phyloP scores from a whole-genome alignment of 1,140 invertebrate species.

The Apis dorsata region DNA sequence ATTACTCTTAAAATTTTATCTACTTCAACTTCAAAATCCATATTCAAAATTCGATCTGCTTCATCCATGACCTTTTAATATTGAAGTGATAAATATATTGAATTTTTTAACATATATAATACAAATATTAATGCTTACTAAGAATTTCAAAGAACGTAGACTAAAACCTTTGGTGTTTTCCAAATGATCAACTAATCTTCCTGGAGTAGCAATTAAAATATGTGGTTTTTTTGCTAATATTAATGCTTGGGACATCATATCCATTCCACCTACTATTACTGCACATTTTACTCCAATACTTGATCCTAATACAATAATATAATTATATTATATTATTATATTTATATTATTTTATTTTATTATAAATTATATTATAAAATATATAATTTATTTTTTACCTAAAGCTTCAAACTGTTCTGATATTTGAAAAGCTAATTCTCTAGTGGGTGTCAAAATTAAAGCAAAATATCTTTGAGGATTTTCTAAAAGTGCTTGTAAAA shows the following conservation, averaged over 20 bases:
- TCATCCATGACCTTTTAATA: constrained; percentile 92
- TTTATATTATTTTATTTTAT: neutral
- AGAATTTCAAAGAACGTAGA: constrained; percentile 91
- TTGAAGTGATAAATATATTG: constrained; percentile 7
- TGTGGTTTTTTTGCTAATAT: constrained; percentile 97
- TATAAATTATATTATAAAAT: no score
- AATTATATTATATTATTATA: neutral
- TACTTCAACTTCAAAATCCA: constrained; percentile 98
- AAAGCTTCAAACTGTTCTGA: constrained; percentile 97
- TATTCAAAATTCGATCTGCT: constrained; percentile 96
- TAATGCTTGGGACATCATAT: constrained; percentile 96
- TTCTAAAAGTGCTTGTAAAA: constrained; percentile 93
- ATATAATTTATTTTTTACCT: constrained; percentile 80
- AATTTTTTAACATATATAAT: neutral
- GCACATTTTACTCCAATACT: constrained; percentile 96
- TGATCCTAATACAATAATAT: constrained; percentile 79
- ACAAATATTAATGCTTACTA: constrained; percentile 81
- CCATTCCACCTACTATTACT: constrained; percentile 98
- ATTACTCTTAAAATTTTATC: constrained; percentile 97
- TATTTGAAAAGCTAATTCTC: constrained; percentile 98
- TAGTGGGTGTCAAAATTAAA: constrained; percentile 95
- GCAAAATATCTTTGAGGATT: constrained; percentile 97
- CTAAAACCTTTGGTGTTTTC: constrained; percentile 97
- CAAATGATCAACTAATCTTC: constrained; percentile 93
- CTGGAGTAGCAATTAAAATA: constrained; percentile 96